Percentiles rank a stretch among this genome's conserved stretches.
phyloP scores from a whole-genome alignment of 2,113 vertebrate species.

The Alouatta palliata region DNA sequence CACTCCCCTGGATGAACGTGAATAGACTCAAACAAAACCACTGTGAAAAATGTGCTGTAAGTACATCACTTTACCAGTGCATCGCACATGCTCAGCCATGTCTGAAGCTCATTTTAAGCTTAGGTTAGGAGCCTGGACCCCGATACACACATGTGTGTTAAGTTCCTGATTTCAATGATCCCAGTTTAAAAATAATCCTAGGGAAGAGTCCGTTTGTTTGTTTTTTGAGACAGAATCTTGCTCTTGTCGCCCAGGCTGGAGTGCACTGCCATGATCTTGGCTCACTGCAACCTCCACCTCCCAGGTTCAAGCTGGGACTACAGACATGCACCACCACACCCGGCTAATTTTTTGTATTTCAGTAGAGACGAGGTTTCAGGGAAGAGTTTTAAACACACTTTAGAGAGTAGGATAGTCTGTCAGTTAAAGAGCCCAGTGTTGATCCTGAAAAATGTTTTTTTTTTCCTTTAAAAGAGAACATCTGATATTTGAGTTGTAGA shows the following conservation, averaged over 20 bases:
- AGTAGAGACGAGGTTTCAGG: not conserved
- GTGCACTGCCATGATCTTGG: too few relatives aligned
- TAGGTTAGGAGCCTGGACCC: not conserved
- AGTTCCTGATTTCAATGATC: not conserved
- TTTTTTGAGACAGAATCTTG: too few relatives aligned
- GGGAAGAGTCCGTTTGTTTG: not conserved
- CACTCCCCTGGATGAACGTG: not conserved
- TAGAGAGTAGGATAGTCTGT: not conserved
- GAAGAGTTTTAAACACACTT: slow-evolving; percentile 1
- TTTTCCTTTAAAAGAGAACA: not conserved
- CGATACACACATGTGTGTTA: rapidly evolving
- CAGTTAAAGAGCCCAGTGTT: not conserved
- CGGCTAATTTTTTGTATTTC: too few relatives aligned
- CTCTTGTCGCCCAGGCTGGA: too few relatives aligned
- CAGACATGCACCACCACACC: too few relatives aligned
- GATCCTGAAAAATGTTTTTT: not conserved
- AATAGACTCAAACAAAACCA: not conserved
- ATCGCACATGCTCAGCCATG: not conserved
- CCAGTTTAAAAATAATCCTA: not conserved
- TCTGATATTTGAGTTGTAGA: slow-evolving; percentile 21
- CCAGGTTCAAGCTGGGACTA: too few relatives aligned
- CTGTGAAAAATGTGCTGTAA: not conserved
- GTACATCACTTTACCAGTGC: not conserved
- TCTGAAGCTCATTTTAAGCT: not conserved
- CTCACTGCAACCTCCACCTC: too few relatives aligned